These are phyloP conservation scores for Phenganax marumi DNA, from an alignment of 92 coral and sea anemone species.

Conservation along the genomic window DNA sequence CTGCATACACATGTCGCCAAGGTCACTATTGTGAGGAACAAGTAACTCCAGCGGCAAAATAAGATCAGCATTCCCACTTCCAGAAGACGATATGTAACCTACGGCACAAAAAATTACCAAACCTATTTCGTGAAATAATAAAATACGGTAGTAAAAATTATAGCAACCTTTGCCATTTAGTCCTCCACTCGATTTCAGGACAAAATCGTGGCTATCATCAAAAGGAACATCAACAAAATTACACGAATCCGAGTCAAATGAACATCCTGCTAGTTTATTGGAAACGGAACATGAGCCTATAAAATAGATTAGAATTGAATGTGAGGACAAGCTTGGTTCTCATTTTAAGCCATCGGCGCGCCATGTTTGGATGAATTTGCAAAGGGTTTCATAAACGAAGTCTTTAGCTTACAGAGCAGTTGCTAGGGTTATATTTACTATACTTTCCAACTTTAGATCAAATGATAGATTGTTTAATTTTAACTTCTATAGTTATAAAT, in stretches of 20 bases:
- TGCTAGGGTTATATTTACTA: no score
- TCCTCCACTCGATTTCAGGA: conserved; percentile 63
- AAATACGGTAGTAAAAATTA: not conserved
- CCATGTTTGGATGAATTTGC: no score
- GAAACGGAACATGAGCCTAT: conserved; percentile 49
- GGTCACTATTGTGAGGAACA: conserved; percentile 58
- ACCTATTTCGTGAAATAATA: not conserved
- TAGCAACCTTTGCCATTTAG: conserved; percentile 63
- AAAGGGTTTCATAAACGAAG: no score
- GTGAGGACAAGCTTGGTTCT: conserved; percentile 9
- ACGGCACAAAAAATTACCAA: not conserved
- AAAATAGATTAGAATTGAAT: not conserved
- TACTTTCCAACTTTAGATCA: no score
- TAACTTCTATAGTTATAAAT: no score
- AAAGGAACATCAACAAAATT: conserved; percentile 86
- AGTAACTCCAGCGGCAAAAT: conserved; percentile 77
- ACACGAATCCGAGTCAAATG: conserved; percentile 70
- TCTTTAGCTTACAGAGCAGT: no score
- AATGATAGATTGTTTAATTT: no score
- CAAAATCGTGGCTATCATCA: conserved; percentile 69
- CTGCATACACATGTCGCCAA: conserved; percentile 75
- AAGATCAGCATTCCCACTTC: conserved; percentile 54
- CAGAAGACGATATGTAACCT: conserved; percentile 61
- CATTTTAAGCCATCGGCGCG: not conserved
- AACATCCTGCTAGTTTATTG: conserved; percentile 65